phyloP scores from a whole-genome alignment of 1,140 invertebrate species.

The Trissolcus basalis region DNA sequence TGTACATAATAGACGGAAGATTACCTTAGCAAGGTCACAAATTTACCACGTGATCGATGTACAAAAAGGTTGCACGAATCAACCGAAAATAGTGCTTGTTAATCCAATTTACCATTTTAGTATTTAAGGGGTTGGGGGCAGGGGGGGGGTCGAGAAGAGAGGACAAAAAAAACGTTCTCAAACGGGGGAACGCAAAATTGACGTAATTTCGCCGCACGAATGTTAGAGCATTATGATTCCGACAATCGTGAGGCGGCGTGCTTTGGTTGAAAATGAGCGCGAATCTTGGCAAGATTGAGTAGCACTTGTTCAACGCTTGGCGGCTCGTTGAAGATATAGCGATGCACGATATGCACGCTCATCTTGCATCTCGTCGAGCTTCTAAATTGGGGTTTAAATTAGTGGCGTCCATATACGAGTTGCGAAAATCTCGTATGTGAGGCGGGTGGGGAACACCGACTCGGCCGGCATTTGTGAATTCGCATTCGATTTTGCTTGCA shows the following conservation, averaged over 20 bases:
- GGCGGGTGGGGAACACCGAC: slow-evolving; percentile 3
- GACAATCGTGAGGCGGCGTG: slow-evolving; percentile 21
- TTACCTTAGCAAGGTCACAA: no score
- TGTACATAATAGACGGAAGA: no score
- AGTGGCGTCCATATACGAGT: slow-evolving; percentile 18
- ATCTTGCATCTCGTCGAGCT: slow-evolving; percentile 3
- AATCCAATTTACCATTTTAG: slow-evolving; percentile 1
- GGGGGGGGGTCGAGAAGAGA: not conserved
- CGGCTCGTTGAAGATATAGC: slow-evolving; percentile 17
- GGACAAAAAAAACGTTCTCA: not conserved
- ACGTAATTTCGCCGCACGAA: slow-evolving; percentile 12
- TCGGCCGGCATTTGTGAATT: slow-evolving; percentile 23
- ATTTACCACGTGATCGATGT: no score
- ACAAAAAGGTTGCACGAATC: not conserved
- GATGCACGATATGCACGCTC: slow-evolving; percentile 4
- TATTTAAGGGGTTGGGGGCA: no score
- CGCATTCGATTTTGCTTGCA: slow-evolving; percentile 40
- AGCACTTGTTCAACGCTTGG: slow-evolving; percentile 25
- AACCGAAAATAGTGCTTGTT: slow-evolving; percentile 8
- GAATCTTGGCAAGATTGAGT: slow-evolving; percentile 28
- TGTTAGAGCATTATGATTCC: slow-evolving; percentile 21
- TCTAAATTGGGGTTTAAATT: slow-evolving; percentile 12
- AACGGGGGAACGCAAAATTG: not conserved
- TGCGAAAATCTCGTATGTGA: slow-evolving; percentile 13
- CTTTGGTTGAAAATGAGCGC: slow-evolving; percentile 26